These are phyloP conservation scores for Suillia variegata DNA, from an alignment of 2,888 invertebrate species.

Conservation along the genomic window DNA sequence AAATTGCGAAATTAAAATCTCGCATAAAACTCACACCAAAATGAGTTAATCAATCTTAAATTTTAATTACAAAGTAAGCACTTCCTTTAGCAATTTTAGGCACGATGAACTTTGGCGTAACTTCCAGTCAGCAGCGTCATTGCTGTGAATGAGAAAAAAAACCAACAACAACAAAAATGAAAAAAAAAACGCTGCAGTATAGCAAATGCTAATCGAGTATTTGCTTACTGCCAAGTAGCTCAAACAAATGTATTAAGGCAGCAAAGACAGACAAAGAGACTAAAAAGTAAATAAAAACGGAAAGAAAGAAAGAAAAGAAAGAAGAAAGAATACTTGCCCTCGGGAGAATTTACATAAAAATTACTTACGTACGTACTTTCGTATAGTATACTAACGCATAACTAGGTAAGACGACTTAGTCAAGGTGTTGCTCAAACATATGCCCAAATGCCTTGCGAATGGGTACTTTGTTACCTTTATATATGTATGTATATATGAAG, in stretches of 20 bases:
- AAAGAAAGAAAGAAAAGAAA: not conserved
- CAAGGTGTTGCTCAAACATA: no score
- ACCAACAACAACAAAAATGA: not conserved
- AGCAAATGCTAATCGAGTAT: not conserved
- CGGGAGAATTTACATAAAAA: constrained; percentile 1
- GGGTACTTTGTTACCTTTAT: no score
- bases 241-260: not conserved
- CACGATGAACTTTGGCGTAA: constrained; percentile 41
- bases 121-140: not conserved
- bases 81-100: constrained; percentile 51
- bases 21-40: constrained; percentile 50
- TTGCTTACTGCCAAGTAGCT: not conserved
- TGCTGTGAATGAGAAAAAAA: not conserved
- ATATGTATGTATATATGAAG: no score
- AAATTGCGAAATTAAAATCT: not conserved
- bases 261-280: no score
- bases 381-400: not conserved
- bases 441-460: no score
- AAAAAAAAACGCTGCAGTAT: no score
- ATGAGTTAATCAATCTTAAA: constrained; percentile 52
- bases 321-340: not conserved
- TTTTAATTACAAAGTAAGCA: constrained; percentile 53
- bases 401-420: no score
- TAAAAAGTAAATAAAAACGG: no score
- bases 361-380: not conserved